phyloP scores from a whole-genome alignment of 2,113 vertebrate genomes.

The Urocolius indicus region DNA sequence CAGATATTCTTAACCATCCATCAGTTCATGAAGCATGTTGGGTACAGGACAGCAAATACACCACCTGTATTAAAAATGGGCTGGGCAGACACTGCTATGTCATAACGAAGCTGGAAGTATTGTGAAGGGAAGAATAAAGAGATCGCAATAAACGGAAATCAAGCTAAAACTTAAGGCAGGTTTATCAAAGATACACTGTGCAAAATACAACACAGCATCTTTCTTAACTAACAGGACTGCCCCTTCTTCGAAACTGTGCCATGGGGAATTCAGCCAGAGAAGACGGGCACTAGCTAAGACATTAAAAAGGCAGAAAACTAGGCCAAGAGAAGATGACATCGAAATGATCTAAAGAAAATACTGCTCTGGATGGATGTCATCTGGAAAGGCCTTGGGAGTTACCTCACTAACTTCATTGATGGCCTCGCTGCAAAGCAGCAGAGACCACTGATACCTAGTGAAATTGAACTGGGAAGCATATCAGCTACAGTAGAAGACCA shows the following conservation, averaged over 20 bases:
- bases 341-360: background rate
- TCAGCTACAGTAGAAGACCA: background rate
- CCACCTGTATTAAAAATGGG: background rate
- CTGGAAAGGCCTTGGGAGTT: background rate
- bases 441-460: background rate
- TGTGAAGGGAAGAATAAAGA: background rate
- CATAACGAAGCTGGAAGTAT: background rate
- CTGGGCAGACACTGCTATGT: background rate
- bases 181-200: background rate
- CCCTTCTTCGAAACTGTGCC: background rate
- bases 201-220: background rate
- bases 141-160: background rate
- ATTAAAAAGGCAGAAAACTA: background rate
- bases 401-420: background rate
- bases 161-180: background rate
- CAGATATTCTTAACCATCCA: background rate
- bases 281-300: background rate
- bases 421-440: background rate
- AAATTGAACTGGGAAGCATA: background rate
- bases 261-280: rapidly evolving
- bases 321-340: background rate
- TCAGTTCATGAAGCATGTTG: background rate
- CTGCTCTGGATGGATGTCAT: background rate
- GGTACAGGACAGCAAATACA: background rate
- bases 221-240: background rate